Conservation (phyloP, 2,113 vertebrate species). For the Antennarius striatus region DNA sequence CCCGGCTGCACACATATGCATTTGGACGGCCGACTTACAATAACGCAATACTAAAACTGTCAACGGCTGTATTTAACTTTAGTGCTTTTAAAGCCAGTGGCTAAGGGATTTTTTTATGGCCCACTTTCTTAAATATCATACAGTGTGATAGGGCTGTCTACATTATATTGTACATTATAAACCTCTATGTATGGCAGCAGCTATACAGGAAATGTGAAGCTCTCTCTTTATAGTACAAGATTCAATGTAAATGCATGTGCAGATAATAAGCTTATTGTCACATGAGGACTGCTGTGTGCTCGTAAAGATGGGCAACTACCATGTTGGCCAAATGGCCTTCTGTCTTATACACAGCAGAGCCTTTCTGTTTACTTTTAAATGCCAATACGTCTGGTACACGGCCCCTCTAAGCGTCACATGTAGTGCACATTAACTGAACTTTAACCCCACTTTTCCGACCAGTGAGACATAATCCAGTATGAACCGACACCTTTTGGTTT, state of each 20-base stretch:
- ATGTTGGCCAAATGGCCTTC: constrained; percentile 32
- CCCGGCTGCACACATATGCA: constrained; percentile 16
- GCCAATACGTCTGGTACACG: constrained; percentile 39
- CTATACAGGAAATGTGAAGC: constrained; percentile 34
- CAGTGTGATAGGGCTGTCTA: constrained; percentile 52
- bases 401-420: constrained; percentile 5
- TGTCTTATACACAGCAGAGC: constrained; percentile 10
- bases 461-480: constrained; percentile 21
- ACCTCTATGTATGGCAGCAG: constrained; percentile 41
- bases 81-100: constrained; percentile 65
- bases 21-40: constrained; percentile 41
- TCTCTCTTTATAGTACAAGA: constrained; percentile 43
- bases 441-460: constrained; percentile 46
- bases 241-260: constrained; percentile 46
- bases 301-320: constrained; percentile 35
- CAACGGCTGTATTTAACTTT: constrained; percentile 68
- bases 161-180: constrained; percentile 60
- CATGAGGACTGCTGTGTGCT: constrained; percentile 28
- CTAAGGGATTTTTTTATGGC: constrained; percentile 59
- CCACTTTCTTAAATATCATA: constrained; percentile 61
- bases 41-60: constrained; percentile 67
- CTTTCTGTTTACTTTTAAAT: constrained; percentile 50
- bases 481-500: constrained; percentile 11
- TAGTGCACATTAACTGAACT: constrained; percentile 45
- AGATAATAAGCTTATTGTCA: constrained; percentile 52